Evolutionary conservation across 2,888 invertebrate species (phyloP), one percentile per base, ranked within the genome.

Genomic region (Synanthedon andrenaeformis): DNA sequence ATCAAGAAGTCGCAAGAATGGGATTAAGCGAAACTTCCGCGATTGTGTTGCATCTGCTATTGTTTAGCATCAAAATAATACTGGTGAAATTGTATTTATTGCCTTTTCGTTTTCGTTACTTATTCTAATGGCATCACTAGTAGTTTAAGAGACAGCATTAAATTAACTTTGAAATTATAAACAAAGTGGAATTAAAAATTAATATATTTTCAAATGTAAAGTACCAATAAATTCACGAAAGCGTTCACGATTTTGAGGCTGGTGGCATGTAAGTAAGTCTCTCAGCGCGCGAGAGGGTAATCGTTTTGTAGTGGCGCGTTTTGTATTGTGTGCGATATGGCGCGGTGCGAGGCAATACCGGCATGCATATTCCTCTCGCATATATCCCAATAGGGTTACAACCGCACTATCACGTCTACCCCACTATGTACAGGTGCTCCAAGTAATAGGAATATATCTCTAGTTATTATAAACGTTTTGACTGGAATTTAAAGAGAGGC

Each of bases 271-370:
- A 72, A 67, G 67, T 65, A 67, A 66, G 66, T 66, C 69, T 73
- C 72, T 69, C 70, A 67, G 63, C 57, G 64, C 65, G 70, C 70
- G 70, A 75, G 76, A 80, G 79, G 82, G 82, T 84, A 85, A 84
- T 83, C 81, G 82, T 72, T 76, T 70, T 81, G 75, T 79, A 81
- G 79, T 76, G 76, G 67, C 69, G 72, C 71, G 76, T 79, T 76
- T 76, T 79, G 77, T 77, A 69, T 68, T 70, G 72, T 79, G 82
- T 82, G 81, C 80, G 67, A 62, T 66, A 70, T 65, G 66, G 67
- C 60, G 66, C 68, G 69, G 73, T 60, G 67, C 67, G 69, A 74
- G 73, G 75, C 78, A 78, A 76, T 77, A 73, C 71, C 68, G 66
- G 63, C 67, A 63, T 69, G 70, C 68, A 50, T 41, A 80, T 82